These are phyloP conservation scores for Gambusia affinis DNA, from an alignment of 2,113 vertebrate genomes.

Conservation along the genomic window DNA sequence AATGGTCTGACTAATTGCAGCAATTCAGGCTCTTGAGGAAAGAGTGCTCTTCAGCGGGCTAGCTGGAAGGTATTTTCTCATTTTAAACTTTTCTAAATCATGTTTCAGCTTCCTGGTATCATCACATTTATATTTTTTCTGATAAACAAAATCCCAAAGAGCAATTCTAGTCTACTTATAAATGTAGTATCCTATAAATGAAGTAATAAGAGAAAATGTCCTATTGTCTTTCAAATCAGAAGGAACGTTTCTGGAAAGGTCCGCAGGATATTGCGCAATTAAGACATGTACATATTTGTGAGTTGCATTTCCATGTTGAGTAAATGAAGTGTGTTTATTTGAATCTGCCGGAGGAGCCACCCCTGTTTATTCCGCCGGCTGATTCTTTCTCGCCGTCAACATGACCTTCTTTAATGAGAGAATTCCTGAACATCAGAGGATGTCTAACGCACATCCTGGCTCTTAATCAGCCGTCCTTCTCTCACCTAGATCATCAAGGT, in stretches of 20 bases:
- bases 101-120: conserved; percentile 20
- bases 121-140: conserved; percentile 36
- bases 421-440: conserved; percentile 77
- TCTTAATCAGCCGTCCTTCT: conserved; percentile 65
- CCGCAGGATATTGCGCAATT: conserved; percentile 38
- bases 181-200: neutral
- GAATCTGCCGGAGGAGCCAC: conserved; percentile 49
- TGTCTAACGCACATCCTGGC: conserved; percentile 76
- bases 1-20: conserved; percentile 57
- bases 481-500: conserved; percentile 68
- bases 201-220: neutral
- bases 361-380: conserved; percentile 73
- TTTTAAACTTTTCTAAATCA: conserved; percentile 34
- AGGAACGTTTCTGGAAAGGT: neutral
- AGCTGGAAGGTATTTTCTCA: conserved; percentile 40
- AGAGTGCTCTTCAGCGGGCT: conserved; percentile 21
- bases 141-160: neutral
- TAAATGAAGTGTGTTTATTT: conserved; percentile 71
- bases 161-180: neutral
- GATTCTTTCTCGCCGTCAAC: conserved; percentile 66
- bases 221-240: neutral
- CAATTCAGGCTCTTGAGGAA: conserved; percentile 53
- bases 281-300: conserved; percentile 40
- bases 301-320: conserved; percentile 52
- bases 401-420: conserved; percentile 74